phyloP scores from a whole-genome alignment of 2,888 invertebrate genomes.

The Dioctria linearis region DNA sequence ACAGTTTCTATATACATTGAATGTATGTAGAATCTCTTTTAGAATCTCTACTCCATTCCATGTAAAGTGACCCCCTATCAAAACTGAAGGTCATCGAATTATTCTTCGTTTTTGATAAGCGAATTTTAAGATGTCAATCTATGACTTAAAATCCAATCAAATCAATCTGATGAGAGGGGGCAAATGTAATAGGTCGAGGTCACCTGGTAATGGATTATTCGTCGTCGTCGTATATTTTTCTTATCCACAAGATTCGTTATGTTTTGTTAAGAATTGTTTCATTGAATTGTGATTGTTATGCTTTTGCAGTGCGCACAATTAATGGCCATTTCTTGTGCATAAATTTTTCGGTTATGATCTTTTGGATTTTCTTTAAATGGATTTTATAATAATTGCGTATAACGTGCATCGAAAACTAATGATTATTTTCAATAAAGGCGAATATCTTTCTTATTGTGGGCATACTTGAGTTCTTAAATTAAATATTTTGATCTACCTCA shows the following conservation, averaged over 20 bases:
- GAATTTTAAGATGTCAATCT: slow-evolving; percentile 14
- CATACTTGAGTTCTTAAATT: no score
- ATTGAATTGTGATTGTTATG: slow-evolving; percentile 16
- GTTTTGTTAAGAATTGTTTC: slow-evolving; percentile 8
- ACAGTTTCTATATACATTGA: no score
- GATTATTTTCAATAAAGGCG: no score
- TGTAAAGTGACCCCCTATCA: background rate
- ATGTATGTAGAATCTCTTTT: no score
- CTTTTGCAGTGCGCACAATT: background rate
- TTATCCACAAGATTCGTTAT: slow-evolving; percentile 8
- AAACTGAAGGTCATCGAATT: slow-evolving; percentile 2
- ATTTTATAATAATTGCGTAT: no score
- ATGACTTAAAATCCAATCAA: background rate
- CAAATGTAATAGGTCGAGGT: slow-evolving; percentile 29
- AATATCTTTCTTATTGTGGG: no score
- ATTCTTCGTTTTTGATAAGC: background rate
- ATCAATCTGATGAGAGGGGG: background rate
- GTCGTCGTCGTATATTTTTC: no score
- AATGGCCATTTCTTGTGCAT: slow-evolving; percentile 16
- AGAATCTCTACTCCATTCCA: background rate
- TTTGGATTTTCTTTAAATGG: background rate
- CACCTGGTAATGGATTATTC: background rate
- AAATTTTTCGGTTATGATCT: slow-evolving; percentile 23
- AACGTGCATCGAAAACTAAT: no score
- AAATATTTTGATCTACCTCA: no score